Conservation (phyloP, 2,888 invertebrate species). For the Diarsia dahlii region DNA sequence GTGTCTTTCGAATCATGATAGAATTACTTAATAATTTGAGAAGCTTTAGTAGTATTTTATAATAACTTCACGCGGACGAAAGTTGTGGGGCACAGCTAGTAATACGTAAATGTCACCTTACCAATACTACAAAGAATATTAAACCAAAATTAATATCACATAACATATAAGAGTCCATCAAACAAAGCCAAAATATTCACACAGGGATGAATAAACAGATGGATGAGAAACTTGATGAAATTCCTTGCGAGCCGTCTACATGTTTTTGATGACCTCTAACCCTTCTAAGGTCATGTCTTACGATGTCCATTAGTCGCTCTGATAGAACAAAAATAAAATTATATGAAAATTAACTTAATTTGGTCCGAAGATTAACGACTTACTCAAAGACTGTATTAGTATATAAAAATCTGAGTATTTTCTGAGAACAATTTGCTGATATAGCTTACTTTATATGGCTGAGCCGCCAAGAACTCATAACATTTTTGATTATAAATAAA, state of each 20-base stretch:
- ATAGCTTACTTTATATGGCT: slow-evolving; percentile 2
- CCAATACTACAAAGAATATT: neutral
- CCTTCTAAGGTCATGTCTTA: slow-evolving; percentile 9
- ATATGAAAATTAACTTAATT: slow-evolving; percentile 10
- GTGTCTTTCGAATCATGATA: no score
- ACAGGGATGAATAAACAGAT: slow-evolving; percentile 18
- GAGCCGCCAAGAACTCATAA: neutral
- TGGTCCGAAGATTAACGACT: slow-evolving; percentile 14
- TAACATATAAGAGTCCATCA: slow-evolving; percentile 1
- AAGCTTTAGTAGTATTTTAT: no score
- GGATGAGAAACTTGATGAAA: slow-evolving; percentile 37
- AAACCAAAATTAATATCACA: neutral
- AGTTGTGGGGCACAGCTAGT: no score
- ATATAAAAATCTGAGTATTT: slow-evolving; percentile 4
- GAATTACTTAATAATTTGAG: no score
- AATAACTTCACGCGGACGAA: no score
- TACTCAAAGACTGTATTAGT: neutral
- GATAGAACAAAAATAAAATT: slow-evolving; percentile 16
- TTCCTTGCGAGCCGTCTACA: neutral
- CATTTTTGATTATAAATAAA: slow-evolving; percentile 18
- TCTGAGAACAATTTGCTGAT: slow-evolving; percentile 1
- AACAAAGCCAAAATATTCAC: slow-evolving; percentile 20
- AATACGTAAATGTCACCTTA: neutral
- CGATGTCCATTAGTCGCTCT: slow-evolving; percentile 18
- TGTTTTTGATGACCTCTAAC: slow-evolving; percentile 8